Evolutionary conservation across 2,888 invertebrate species (phyloP).

Genomic region (Papilio demoleus): DNA sequence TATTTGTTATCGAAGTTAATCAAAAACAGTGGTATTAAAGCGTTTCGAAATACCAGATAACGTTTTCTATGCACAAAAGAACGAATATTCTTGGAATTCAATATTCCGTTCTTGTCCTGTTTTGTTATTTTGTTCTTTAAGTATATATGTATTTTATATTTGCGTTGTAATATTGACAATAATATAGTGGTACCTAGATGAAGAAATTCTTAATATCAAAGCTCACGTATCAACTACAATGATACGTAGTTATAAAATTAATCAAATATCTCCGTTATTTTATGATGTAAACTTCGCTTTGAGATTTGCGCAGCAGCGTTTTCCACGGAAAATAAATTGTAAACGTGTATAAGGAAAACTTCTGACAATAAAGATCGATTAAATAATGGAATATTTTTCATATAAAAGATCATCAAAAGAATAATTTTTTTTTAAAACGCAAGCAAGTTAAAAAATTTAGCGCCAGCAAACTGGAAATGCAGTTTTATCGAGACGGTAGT

Average conservation of each 20-base stretch:
- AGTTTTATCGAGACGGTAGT: background rate
- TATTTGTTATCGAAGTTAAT: constrained; percentile 38
- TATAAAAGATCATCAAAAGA: background rate
- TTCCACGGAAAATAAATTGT: constrained; percentile 6
- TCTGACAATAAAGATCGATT: background rate
- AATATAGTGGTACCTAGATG: background rate
- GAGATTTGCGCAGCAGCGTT: constrained; percentile 26
- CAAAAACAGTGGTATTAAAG: constrained; percentile 30
- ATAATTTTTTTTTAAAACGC: too few relatives aligned
- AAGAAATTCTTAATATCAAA: background rate
- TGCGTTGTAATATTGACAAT: background rate
- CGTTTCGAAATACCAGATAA: constrained; percentile 32
- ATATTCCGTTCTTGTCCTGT: background rate
- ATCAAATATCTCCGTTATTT: background rate
- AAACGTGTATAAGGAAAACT: background rate
- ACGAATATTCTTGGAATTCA: background rate
- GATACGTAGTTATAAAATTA: background rate
- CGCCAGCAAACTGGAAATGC: constrained; percentile 8
- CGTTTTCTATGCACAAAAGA: constrained; percentile 29
- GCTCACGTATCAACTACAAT: too few relatives aligned
- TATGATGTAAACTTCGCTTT: constrained; percentile 19
- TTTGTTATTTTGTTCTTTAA: background rate
- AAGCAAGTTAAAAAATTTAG: background rate
- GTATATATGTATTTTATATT: too few relatives aligned
- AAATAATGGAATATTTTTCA: background rate